Percentiles rank a stretch among this genome's conserved stretches.
Conservation (phyloP, 2,113 vertebrate genomes). For the Chroicocephalus ridibundus region DNA sequence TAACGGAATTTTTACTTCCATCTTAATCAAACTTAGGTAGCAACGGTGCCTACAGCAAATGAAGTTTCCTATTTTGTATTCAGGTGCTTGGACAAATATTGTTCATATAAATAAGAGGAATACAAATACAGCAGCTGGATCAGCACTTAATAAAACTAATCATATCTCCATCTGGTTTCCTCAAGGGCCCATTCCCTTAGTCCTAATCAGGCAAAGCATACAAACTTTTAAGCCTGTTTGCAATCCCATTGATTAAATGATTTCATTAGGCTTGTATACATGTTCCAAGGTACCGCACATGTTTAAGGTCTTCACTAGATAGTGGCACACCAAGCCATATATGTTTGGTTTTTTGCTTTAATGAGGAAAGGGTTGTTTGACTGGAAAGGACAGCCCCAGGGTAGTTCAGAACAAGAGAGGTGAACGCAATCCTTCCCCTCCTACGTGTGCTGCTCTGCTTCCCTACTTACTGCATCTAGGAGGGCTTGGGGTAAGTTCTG, state of each 20-base stretch:
- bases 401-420: not conserved
- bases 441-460: not conserved
- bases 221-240: constrained; percentile 55
- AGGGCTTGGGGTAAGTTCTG: not conserved
- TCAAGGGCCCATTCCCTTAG: constrained; percentile 44
- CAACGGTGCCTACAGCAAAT: not conserved
- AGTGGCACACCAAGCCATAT: not conserved
- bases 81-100: constrained; percentile 52
- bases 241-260: constrained; percentile 45
- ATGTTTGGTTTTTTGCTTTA: not conserved
- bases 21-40: constrained; percentile 43
- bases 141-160: constrained; percentile 65
- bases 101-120: constrained; percentile 44
- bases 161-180: constrained; percentile 49
- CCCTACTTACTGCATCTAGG: not conserved
- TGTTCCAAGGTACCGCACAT: not conserved
- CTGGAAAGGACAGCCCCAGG: accelerated
- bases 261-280: constrained; percentile 33
- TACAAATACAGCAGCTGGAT: constrained; percentile 60
- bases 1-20: not conserved
- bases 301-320: not conserved
- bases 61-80: constrained; percentile 31
- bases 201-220: constrained; percentile 48
- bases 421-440: not conserved
- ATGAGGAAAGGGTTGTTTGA: not conserved